Evolutionary conservation across 2,113 vertebrate genomes (phyloP), one percentile per base, ranked within the genome.

Genomic region (Pituophis catenifer): DNA sequence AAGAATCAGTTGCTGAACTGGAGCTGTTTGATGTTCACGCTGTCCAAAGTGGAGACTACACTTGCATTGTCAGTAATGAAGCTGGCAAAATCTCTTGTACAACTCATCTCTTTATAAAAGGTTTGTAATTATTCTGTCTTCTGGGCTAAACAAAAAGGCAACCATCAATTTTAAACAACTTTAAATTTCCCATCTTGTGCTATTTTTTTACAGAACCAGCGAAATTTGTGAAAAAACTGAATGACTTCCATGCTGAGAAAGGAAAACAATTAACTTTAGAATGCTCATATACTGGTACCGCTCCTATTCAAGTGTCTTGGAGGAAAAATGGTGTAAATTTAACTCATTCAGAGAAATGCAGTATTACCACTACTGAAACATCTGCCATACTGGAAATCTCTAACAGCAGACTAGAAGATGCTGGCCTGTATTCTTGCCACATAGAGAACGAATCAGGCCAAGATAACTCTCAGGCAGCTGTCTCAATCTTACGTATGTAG

Each of bases 301-400:
- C 98, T 90, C 98, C 99, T 87, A 99, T 99, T 96, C 98, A 97
- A 0, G 98, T 99, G 62, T 98, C 95, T 95, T 99, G 99, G 99
- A 98, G 97, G 95, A 99, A 99, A 97, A 98, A 99, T 55, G 98
- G 98, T n/a, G 97, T 96, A n/a, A 97, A 98, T 92, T 97, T 99
- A 90, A 96, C 97, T 91, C 98, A 99, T 33, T 99, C 99, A 87
- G 98, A 98, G 59, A 99, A 98, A n/a, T 98, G 98, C 94, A 99
- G 98, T 93, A 97, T 99, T 92, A 99, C 98, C 87, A 98, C 98
- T 2, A 99, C 99, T 0, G 99, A 99, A 91, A 99, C 97, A 95
- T 99, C 99, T 94, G 99, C 98, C n/a, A 99, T 99, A 91, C 96
- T 99, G 88, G 99, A 99, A 96, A 99, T 99, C 96, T 98, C 98